These are phyloP conservation scores for Congeria kusceri DNA, from an alignment of 2,888 invertebrate genomes.

Conservation along the genomic window DNA sequence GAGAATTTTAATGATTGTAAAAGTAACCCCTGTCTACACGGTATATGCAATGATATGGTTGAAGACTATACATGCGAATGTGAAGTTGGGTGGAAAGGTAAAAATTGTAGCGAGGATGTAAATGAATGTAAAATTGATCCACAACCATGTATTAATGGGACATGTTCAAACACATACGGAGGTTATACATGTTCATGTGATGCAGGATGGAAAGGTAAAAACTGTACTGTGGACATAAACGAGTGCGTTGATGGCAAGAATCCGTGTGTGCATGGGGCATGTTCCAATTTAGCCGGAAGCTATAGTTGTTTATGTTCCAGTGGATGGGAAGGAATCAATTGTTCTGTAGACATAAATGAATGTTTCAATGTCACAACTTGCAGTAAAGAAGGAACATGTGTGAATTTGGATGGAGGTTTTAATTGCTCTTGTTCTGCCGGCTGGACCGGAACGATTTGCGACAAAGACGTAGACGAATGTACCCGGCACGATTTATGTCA, in stretches of 20 bases:
- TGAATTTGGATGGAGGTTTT: neutral
- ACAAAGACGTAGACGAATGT: conserved; percentile 12
- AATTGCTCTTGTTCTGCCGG: neutral
- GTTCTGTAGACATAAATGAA: conserved; percentile 15
- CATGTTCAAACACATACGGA: neutral
- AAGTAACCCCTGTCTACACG: neutral
- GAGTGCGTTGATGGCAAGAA: conserved; percentile 1
- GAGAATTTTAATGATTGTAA: no score
- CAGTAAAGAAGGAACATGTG: neutral
- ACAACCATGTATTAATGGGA: neutral
- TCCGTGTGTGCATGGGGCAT: conserved; percentile 11
- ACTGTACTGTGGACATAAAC: conserved; percentile 11
- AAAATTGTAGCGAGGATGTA: conserved; percentile 56
- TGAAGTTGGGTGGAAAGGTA: conserved; percentile 52
- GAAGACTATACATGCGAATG: conserved; percentile 58
- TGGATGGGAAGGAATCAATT: neutral
- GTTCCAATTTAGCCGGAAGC: conserved; percentile 1
- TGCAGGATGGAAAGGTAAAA: conserved; percentile 1
- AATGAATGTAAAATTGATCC: conserved; percentile 61
- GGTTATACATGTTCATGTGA: neutral
- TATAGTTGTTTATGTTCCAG: conserved; percentile 9
- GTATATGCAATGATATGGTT: conserved; percentile 31
- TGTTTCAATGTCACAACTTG: conserved; percentile 3
- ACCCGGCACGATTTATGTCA: neutral
- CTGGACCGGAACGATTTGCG: neutral